phyloP scores from a whole-genome alignment of 1,140 invertebrate genomes.

The Macrosteles quadrilineatus region DNA sequence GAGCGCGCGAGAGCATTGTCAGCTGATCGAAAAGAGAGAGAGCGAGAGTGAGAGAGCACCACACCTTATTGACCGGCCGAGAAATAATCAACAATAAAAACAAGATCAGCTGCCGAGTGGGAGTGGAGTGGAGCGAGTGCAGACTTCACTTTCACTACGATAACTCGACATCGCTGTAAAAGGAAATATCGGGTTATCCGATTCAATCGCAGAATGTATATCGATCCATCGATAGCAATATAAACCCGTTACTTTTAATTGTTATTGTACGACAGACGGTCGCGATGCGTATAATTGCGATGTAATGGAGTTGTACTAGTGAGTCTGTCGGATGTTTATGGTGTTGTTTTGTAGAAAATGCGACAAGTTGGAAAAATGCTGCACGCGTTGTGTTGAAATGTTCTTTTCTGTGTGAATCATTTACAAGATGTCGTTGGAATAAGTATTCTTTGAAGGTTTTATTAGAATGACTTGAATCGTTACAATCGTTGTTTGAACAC shows the following conservation, averaged over 20 bases:
- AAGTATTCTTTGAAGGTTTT: too few species aligned
- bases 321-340: too few species aligned
- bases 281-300: neutral
- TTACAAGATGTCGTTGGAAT: too few species aligned
- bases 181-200: neutral
- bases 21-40: too few species aligned
- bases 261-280: neutral
- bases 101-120: conserved; percentile 9
- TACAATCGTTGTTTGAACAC: too few species aligned
- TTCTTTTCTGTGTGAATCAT: too few species aligned
- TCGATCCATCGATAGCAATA: neutral
- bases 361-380: too few species aligned
- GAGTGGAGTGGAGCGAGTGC: neutral
- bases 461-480: too few species aligned
- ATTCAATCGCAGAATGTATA: neutral
- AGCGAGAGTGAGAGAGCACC: neutral
- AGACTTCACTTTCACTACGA: neutral
- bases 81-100: conserved; percentile 17
- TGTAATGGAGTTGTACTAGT: neutral
- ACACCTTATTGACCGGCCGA: neutral
- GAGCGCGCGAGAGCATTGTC: too few species aligned
- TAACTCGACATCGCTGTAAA: neutral
- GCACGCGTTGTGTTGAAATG: too few species aligned
- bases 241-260: neutral
- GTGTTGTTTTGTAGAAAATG: too few species aligned